A percentile compares a stretch with the other conserved stretches of the same genome.
These are phyloP conservation scores for Enteromius trimaculatus DNA, from an alignment of 2,797 vertebrate species.

Conservation along the genomic window DNA sequence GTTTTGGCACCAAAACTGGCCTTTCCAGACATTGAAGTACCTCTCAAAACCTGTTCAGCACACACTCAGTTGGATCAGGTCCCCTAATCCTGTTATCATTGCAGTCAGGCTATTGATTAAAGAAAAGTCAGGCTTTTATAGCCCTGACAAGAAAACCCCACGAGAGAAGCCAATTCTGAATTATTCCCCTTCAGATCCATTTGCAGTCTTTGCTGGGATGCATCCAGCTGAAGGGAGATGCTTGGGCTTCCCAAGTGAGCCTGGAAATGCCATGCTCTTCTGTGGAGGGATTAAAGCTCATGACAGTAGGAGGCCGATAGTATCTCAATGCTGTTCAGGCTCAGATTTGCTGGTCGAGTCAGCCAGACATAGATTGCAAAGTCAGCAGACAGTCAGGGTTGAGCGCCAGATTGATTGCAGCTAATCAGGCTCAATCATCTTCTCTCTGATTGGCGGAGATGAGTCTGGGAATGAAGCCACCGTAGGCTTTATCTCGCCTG, in stretches of 20 bases:
- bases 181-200: conserved; percentile 9
- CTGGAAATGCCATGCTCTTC: conserved; percentile 26
- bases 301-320: conserved; percentile 42
- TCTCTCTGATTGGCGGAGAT: conserved; percentile 45
- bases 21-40: not conserved
- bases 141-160: not conserved
- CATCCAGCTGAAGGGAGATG: conserved; percentile 15
- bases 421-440: conserved; percentile 65
- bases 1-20: not conserved
- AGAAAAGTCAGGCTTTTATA: conserved; percentile 22
- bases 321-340: conserved; percentile 45
- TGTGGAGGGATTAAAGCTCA: conserved; percentile 11
- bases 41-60: not conserved
- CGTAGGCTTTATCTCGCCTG: conserved; percentile 50
- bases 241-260: conserved; percentile 3
- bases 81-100: conserved; percentile 22
- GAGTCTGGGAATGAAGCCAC: conserved; percentile 50
- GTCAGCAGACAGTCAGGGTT: conserved; percentile 55
- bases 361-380: conserved; percentile 61
- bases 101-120: conserved; percentile 16
- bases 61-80: not conserved
- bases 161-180: conserved; percentile 8
- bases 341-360: conserved; percentile 52
- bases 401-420: conserved; percentile 56
- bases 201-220: conserved; percentile 2